phyloP scores from a whole-genome alignment of 2,113 vertebrate genomes.

The Onychostruthus taczanowskii region DNA sequence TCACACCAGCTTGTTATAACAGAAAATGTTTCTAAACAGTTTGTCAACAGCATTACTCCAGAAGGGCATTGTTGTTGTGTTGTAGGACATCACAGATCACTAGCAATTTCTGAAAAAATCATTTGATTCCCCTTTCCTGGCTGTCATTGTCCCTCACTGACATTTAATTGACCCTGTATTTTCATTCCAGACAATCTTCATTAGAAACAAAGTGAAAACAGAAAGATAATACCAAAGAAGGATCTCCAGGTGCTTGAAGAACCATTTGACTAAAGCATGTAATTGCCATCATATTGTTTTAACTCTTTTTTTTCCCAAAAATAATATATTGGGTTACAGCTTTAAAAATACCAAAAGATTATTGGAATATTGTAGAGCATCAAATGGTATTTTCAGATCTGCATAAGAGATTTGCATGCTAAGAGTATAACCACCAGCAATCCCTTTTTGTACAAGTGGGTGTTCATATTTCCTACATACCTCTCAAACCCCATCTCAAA shows the following conservation, averaged over 20 bases:
- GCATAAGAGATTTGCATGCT: background rate
- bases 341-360: background rate
- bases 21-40: background rate
- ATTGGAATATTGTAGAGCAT: background rate
- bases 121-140: background rate
- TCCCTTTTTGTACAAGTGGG: background rate
- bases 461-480: background rate
- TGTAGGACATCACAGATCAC: background rate
- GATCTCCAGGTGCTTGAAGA: background rate
- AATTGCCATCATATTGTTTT: background rate
- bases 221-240: background rate
- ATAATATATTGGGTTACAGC: background rate
- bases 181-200: background rate
- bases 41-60: background rate
- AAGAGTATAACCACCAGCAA: background rate
- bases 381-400: background rate
- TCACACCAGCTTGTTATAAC: background rate
- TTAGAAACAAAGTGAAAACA: background rate
- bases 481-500: background rate
- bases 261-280: background rate
- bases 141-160: background rate
- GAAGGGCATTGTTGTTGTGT: background rate
- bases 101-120: background rate
- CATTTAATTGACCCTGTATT: background rate
- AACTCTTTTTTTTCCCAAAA: background rate